A percentile compares a stretch with the other conserved stretches of the same genome.
Conservation (phyloP, 2,888 invertebrate species). For the Caprella mutica region DNA sequence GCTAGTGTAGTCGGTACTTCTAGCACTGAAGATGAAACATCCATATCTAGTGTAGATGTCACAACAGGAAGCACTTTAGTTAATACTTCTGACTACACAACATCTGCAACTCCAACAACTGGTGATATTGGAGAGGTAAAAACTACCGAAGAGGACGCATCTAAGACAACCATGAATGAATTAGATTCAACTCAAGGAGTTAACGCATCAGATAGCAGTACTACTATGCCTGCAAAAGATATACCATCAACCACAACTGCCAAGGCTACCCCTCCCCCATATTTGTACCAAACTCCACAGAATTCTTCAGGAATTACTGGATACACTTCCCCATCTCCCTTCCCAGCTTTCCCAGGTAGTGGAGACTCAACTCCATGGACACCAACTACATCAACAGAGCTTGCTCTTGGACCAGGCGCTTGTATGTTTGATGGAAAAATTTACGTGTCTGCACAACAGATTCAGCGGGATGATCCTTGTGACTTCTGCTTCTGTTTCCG, state of each 20-base stretch:
- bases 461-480: slow-evolving; percentile 85
- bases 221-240: not conserved
- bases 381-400: slow-evolving; percentile 18
- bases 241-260: not conserved
- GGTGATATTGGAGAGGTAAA: not conserved
- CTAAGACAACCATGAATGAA: not conserved
- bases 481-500: slow-evolving; percentile 96
- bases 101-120: not conserved
- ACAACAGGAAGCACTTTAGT: not conserved
- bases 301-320: not conserved
- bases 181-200: not conserved
- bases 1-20: not conserved
- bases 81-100: not conserved
- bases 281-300: slow-evolving; percentile 7
- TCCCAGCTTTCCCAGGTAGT: slow-evolving; percentile 6
- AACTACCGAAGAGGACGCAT: not conserved
- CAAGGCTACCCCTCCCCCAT: not conserved
- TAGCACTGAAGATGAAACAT: not conserved
- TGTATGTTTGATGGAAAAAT: slow-evolving; percentile 85
- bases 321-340: slow-evolving; percentile 4
- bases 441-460: slow-evolving; percentile 87
- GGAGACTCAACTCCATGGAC: slow-evolving; percentile 11
- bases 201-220: not conserved
- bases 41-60: not conserved
- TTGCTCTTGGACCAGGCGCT: slow-evolving; percentile 68